Evolutionary conservation across 2,797 vertebrate genomes (phyloP), one percentile per base, ranked within the genome.

Genomic region (Botia kubotai): DNA sequence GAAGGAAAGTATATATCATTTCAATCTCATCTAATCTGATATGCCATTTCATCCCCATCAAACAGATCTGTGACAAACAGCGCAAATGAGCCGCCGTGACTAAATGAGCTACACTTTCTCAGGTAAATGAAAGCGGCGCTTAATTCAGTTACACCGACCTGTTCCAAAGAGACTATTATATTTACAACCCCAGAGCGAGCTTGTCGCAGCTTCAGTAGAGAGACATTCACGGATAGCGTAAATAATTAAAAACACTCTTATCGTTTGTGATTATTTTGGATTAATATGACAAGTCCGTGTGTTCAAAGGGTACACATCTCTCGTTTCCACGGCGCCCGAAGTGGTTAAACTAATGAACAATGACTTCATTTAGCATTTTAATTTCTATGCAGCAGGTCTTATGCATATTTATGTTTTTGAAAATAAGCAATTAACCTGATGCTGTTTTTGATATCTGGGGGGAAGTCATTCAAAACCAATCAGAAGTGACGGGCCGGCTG

Each of bases 391-490:
- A 26, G 69, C 14, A 10, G 33, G 29, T 13, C 75, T 71, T 16
- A 73, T 52, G 36, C 50, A 70, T 72, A 78, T 83, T 83, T 62
- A 74, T 71, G 33, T 55, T 75, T 72, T 69, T 19, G 43, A 75
- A 68, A 72, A 53, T 66, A 79, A 74, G 72, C 23, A 65, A 69
- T 79, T 81, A 83, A 80, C 71, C 73, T 67, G 69, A 75, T 81
- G 67, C 75, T 89, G 77, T 82, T 83, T 75, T 79, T 82, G 62
- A 83, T 87, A 78, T 83, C 82, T 33, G 65, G 82, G 81, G 77
- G 80, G 21, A 81, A 83, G 84, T 81, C 79, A 86, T 87, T 90
- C 70, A 83, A 72, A 85, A 66, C 66, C 81, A 89, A 84, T 87
- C 84, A 83, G 65, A 80, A 74, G 60, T 72, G 85, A 84, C 77